Base-by-base conservation (phyloP, 2,797 vertebrate species). In the Petrocephalus sullivani region DNA sequence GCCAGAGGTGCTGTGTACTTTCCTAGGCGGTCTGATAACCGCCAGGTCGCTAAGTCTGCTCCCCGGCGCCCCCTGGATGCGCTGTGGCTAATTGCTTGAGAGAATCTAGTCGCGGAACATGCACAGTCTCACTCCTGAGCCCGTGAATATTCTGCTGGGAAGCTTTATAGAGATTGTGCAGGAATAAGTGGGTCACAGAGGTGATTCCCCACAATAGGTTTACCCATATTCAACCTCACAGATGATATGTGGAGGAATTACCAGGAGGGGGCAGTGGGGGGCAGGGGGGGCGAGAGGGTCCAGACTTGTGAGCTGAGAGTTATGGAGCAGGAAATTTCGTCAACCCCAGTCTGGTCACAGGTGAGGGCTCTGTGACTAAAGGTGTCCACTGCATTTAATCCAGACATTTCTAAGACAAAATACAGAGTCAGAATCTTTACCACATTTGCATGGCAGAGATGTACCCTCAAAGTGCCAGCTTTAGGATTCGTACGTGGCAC, bases 71-170 rank as follows among this genome's bases (percentile, higher is more conserved):
- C 67, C 54, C 51, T 23, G 84, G 84, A 58, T 33, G 85, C 56
- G 23, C 19, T 4, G 46, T 23, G 57, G 37, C 54, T 86, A 89
- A 54, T n/a, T 86, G 88, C 53, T 84, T 78, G 84, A 88, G 67
- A 57, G 41, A 67, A 86, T 86, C 88, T 41, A 46, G 33, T 88
- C 88, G 21, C 14, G 33, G 53, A 78, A 57, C 51, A 81, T 71
- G 2, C 16, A 12, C 19, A 33, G 57, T 46, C 41, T n/a, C 41
- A 0, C 71, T 46, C 37, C 71, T 16, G 16, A 78, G 37, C 41
- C 37, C 12, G 71, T 9, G 33, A 46, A 21, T 23, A 78, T 86
- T 81, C 84, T 49, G 23, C 84, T 37, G 61, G 64, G 61, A 49
- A 58, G 82, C 82, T 67, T 83, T 83, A 71, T 5, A 57, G 28